Evolutionary conservation across 1,140 invertebrate species (phyloP), one percentile per base, ranked within the genome.

Genomic region (Dendroctonus ponderosae): DNA sequence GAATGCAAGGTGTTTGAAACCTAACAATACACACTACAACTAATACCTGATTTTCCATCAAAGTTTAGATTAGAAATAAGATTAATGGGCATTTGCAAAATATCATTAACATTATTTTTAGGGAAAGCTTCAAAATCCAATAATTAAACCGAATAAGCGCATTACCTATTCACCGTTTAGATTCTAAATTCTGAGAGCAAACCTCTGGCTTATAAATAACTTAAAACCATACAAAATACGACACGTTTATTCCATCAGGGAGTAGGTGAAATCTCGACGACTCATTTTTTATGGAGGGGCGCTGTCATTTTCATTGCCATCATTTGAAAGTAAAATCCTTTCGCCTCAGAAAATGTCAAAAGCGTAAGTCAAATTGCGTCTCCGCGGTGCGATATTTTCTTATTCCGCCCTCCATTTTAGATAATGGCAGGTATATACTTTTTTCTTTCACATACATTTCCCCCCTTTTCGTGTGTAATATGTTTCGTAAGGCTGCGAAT

Each of bases 321-420:
- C 50, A 63, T 63, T 63, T 63, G 50, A 63, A 63, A 63, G 61
- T 63, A 63, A 63, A 63, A 63, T 63, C 50, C 39, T 46, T 11
- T 53, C 42, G 46, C 8, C 7, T 52, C 12, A 54, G 46, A 63
- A 63, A 63, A 63, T 38, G 50, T 53, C 61, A 63, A 63, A 54
- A 8, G 50, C 50, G 61, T 63, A 54, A 54, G 61, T 37, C 61
- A 54, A 54, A 63, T 54, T 42, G 11, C 42, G 38, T 63, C 61
- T 54, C 42, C 46, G 41, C 39, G 40, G 61, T 51, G n/a, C 15
- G 15, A 54, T 63, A 63, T 63, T 63, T 63, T 46, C 61, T 63
- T 63, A 63, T 63, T 63, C 26, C 61, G 11, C 61, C 61, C 59
- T 40, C 40, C 41, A 54, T 53, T 63, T 63, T 53, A 54, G 40